Evolutionary conservation across 2,113 vertebrate genomes (phyloP).

Genomic region (Sitta europaea): DNA sequence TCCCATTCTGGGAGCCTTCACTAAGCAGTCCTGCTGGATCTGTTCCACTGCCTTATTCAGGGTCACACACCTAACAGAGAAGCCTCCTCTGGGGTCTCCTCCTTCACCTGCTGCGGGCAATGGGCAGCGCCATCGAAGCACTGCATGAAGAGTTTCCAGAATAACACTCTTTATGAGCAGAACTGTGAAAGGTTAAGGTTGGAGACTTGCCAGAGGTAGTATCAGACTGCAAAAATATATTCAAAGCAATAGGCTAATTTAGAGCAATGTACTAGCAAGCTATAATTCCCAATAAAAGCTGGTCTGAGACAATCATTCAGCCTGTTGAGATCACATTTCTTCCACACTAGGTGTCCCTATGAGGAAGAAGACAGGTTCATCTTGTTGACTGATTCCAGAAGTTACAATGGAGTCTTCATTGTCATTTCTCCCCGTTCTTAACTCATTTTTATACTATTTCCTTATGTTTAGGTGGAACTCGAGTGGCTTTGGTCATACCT

Average conservation of each 20-base stretch:
- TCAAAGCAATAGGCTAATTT: not conserved
- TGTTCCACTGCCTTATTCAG: not conserved
- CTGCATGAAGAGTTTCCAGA: not conserved
- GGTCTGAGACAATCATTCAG: not conserved
- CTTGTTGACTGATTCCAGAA: rapidly evolving
- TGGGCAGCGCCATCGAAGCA: not conserved
- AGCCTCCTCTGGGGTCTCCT: not conserved
- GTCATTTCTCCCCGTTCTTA: not conserved
- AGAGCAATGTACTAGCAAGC: not conserved
- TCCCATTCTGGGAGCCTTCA: not conserved
- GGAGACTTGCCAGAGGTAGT: not conserved
- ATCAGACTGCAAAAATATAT: not conserved
- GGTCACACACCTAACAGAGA: not conserved
- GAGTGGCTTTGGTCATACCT: not conserved
- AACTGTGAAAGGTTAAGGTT: not conserved
- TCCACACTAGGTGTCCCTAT: rapidly evolving
- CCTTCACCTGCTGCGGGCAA: rapidly evolving
- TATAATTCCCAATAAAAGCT: not conserved
- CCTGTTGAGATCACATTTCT: not conserved
- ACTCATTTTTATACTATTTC: not conserved
- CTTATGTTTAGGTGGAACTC: not conserved
- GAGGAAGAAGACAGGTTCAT: not conserved
- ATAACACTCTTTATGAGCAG: not conserved
- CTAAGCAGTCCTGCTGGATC: not conserved
- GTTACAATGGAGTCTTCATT: not conserved